phyloP scores from a whole-genome alignment of 2,113 vertebrate species.

The Echinops telfairi region DNA sequence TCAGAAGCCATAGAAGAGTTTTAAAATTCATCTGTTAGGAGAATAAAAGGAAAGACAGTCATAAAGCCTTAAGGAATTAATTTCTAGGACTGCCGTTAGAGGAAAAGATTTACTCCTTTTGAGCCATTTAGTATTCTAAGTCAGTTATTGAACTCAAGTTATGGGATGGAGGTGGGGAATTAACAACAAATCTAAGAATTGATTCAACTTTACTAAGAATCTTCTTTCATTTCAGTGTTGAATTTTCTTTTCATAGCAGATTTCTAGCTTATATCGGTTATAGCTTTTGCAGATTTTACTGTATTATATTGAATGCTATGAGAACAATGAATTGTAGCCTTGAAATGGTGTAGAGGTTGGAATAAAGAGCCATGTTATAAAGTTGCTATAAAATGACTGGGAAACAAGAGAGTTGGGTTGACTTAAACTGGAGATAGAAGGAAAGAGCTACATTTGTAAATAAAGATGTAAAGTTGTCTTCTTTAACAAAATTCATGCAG shows the following conservation, averaged over 20 bases:
- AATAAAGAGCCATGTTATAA: background rate
- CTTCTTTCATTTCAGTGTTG: background rate
- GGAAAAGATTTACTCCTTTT: background rate
- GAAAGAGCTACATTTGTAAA: background rate
- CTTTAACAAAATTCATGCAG: too few relatives aligned
- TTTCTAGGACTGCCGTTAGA: background rate
- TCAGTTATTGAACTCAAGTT: background rate
- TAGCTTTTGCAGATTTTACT: background rate
- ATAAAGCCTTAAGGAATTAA: background rate
- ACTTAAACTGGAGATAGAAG: background rate
- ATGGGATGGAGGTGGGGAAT: background rate
- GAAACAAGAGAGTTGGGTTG: background rate
- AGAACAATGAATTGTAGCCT: background rate
- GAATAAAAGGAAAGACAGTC: background rate
- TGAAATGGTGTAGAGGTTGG: background rate
- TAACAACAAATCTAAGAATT: background rate
- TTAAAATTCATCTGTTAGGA: conserved; percentile 21
- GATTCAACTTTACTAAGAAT: background rate
- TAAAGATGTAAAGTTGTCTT: background rate
- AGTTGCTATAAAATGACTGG: background rate
- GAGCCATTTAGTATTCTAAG: background rate
- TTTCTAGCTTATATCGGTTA: background rate
- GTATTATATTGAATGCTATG: background rate
- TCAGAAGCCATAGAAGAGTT: background rate
- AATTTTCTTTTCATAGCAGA: background rate